Evolutionary conservation across 1,140 invertebrate genomes (phyloP).

Genomic region (Habropoda laboriosa): DNA sequence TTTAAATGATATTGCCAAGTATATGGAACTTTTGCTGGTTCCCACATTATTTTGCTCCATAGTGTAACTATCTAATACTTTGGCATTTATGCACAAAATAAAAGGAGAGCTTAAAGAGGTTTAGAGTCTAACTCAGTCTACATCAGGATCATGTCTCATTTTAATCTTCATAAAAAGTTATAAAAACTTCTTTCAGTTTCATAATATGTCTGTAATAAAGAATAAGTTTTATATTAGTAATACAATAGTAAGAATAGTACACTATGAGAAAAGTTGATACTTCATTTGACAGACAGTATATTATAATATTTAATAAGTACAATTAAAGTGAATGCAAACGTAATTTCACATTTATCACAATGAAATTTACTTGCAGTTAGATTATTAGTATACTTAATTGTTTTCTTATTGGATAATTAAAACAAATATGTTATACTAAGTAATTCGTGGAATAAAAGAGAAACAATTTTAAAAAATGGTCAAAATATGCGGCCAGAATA

Average conservation of each 20-base stretch:
- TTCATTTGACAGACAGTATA: too few relatives aligned
- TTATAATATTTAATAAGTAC: neutral
- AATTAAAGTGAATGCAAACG: neutral
- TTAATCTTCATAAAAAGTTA: slow-evolving; percentile 45
- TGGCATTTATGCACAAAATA: slow-evolving; percentile 59
- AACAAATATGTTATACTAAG: neutral
- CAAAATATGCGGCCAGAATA: too few relatives aligned
- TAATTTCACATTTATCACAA: neutral
- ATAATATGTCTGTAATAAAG: slow-evolving; percentile 62
- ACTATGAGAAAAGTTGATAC: neutral
- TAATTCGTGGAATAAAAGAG: neutral
- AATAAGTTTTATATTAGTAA: slow-evolving; percentile 28
- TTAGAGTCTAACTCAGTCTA: slow-evolving; percentile 52
- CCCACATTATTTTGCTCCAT: slow-evolving; percentile 79
- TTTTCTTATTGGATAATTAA: neutral
- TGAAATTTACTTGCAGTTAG: neutral
- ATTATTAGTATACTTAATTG: neutral
- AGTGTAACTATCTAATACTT: slow-evolving; percentile 62
- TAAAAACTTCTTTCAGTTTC: slow-evolving; percentile 46
- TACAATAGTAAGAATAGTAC: neutral
- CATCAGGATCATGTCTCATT: slow-evolving; percentile 55
- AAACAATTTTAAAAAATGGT: neutral
- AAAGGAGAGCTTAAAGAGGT: slow-evolving; percentile 51
- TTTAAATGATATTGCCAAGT: slow-evolving; percentile 83
- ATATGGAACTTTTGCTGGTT: slow-evolving; percentile 77